Percentiles rank a stretch among this genome's conserved stretches.
Conservation (phyloP, 2,888 invertebrate species). For the Idaea dimidiata region DNA sequence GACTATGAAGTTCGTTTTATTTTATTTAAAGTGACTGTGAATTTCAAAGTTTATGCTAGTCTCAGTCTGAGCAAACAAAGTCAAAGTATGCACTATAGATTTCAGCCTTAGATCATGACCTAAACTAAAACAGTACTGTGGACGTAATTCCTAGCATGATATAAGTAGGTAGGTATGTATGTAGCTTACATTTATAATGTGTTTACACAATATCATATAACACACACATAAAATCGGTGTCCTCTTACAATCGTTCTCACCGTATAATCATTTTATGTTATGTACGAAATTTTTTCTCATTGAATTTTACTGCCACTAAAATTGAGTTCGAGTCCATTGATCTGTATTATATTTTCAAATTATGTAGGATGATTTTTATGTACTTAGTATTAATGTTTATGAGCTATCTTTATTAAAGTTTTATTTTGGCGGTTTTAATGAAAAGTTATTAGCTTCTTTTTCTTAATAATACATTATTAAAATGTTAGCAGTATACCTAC, state of each 20-base stretch:
- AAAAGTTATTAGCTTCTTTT: not conserved
- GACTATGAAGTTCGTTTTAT: no score
- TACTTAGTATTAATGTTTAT: not conserved
- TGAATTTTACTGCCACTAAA: not conserved
- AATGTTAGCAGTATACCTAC: not conserved
- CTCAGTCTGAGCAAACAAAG: no score
- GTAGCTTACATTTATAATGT: constrained; percentile 40
- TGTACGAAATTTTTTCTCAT: not conserved
- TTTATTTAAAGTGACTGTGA: no score
- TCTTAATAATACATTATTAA: not conserved
- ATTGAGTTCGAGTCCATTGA: not conserved
- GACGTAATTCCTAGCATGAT: no score
- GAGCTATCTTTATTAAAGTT: not conserved
- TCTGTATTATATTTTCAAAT: not conserved
- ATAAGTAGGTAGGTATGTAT: constrained; percentile 13
- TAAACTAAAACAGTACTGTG: no score
- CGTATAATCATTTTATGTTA: constrained; percentile 22
- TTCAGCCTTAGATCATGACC: no score
- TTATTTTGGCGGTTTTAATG: not conserved
- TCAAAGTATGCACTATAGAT: no score
- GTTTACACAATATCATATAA: constrained; percentile 47
- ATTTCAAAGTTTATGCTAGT: no score
- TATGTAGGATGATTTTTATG: constrained; percentile 1
- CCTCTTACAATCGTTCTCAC: constrained; percentile 36
- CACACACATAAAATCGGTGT: constrained; percentile 43